Evolutionary conservation across 1,140 invertebrate species (phyloP), one percentile per base, ranked within the genome.

Genomic region (Diachasma alloeum): DNA sequence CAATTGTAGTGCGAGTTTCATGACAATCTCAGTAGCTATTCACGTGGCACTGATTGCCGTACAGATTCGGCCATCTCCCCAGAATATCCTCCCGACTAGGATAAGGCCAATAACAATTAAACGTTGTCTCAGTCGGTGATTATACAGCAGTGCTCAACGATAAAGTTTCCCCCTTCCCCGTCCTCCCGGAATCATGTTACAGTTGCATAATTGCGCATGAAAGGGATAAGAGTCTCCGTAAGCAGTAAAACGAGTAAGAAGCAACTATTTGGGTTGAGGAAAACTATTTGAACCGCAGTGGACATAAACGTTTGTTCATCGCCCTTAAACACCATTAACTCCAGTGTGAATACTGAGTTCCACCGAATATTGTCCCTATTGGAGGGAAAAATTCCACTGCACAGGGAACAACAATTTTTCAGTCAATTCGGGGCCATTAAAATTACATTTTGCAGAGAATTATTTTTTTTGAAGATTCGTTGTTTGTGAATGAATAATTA

Each of bases 51-150:
- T 68, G 66, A 68, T 68, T 68, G 26, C 31, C 31, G 26, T 15
- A 15, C 17, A 63, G 59, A 15, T 24, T 24, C 6, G 59, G 59
- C 59, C 19, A 63, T 63, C 59, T 63, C n/a, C 36, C 31, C n/a
- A 17, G 66, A 68, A 36, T 39, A 68, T 68, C 31, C 66, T 4
- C n/a, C 11, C 31, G 31, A 39, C 66, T 39, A 6, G 66, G 66
- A 68, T 68, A 68, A 68, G 15, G 31, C 66, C 31, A 68, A 68
- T 68, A 68, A 68, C 66, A 68, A 68, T 68, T 68, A 68, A 37
- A 36, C 66, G 36, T 68, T 68, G 66, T 68, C 66, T 68, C 66
- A 39, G n/a, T 37, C 17, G 36, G 36, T 37, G 66, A 68, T 68
- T 68, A 39, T 68, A 68, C 36, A 37, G 31, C 36, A 11, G 26